phyloP scores from a whole-genome alignment of 2,888 invertebrate species.

The Eurytoma californica region DNA sequence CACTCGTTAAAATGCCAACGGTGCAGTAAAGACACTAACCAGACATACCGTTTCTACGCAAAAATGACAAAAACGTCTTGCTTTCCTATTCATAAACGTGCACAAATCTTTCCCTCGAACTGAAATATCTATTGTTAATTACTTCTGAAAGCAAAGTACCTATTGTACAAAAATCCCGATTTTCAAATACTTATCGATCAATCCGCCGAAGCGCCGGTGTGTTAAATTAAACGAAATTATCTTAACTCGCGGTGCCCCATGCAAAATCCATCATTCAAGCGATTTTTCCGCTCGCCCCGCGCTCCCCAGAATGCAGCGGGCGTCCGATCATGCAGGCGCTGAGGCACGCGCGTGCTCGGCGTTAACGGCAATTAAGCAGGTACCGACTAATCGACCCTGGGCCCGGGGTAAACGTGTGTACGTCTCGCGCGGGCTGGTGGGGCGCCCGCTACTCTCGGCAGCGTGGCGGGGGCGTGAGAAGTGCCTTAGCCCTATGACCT shows the following conservation, averaged over 20 bases:
- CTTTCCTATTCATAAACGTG: too few species aligned
- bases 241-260: not conserved
- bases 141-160: too few species aligned
- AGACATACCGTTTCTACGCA: too few species aligned
- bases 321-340: conserved; percentile 68
- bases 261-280: not conserved
- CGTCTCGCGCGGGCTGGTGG: conserved; percentile 66
- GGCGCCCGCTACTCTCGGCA: conserved; percentile 60
- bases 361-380: conserved; percentile 73
- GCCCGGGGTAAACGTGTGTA: conserved; percentile 63
- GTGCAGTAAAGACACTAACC: not conserved
- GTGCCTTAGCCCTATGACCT: conserved; percentile 71
- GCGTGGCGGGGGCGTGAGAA: conserved; percentile 74
- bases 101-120: too few species aligned
- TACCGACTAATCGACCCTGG: conserved; percentile 70
- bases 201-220: not conserved
- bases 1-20: conserved; percentile 29
- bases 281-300: not conserved
- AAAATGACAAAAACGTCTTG: too few species aligned
- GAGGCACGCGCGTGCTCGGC: conserved; percentile 63
- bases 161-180: too few species aligned
- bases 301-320: conserved; percentile 29
- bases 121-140: too few species aligned
- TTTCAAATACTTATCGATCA: too few species aligned
- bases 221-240: not conserved